Evolutionary conservation across 2,888 invertebrate genomes (phyloP), one percentile per base, ranked within the genome.

Genomic region (Apocheima hispidaria): DNA sequence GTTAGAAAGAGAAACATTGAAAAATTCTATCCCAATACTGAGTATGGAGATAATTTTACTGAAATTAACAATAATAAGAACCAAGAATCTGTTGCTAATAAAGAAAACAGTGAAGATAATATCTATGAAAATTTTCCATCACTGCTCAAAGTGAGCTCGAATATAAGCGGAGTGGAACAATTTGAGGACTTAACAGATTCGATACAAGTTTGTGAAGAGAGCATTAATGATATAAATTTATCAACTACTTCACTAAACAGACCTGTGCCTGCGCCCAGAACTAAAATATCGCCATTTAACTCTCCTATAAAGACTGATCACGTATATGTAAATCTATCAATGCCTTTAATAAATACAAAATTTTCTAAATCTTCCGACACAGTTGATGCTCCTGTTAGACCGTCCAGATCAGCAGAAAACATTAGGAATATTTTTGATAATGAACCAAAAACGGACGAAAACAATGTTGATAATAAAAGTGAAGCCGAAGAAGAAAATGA

Each of bases 151-250:
- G 75, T 82, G 0, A 86, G 86, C 63, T 82, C 87, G 4, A 79
- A 87, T 67, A 86, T 90, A 55, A 92, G 90, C 71, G 92, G 89
- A 7, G 80, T 89, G 2, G 90, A 90, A 63, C 78, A 91, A 61
- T 95, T 95, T 80, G 94, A 95, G 81, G 95, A 95, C 77, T 83
- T 95, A 56, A 95, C 94, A 41, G 95, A 95, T 78, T 95, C 95
- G 14, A 95, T 95, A 66, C 95, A 95, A 85, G 93, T 95, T 26
- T 94, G 94, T 64, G 95, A 95, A 81, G 93, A 93, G 36, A 66
- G 56, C 44, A 51, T 58, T 65, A 89, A 82, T 49, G 75, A 81
- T 21, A 78, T 86, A 2, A 84, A 82, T 68, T 64, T 71, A 48
- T 89, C 90, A 0, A 93, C 88, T 14, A 88, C 86, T 62, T 94